Base-by-base conservation (phyloP, 53 echinoderm and acorn worm species). In the Echinometra lucunter region DNA sequence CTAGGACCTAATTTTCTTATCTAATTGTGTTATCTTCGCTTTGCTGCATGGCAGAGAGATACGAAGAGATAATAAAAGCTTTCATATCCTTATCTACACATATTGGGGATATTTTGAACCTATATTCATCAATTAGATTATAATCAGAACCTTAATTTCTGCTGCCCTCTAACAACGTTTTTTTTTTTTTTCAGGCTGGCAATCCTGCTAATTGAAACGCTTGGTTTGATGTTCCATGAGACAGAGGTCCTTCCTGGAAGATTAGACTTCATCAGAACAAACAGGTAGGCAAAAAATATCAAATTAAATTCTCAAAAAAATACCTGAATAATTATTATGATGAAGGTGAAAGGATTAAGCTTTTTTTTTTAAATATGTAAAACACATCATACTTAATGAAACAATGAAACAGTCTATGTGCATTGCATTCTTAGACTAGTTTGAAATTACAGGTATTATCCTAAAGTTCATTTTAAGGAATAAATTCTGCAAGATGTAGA, bases 141-240 rank as follows among this genome's bases (percentile, higher is more conserved):
- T n/a, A 85, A 49, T 85, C 49, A 85, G 27, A 5, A 49, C 49
- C 28, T 49, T 30, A n/a, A 18, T 85, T 85, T 28, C 28, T 49
- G 37, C 30, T 85, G 85, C 47, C 53, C 53, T 85, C 16, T 85
- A n/a, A 49, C 49, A 12, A 35, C 32, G 7, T 74, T 74, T 74
- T 25, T 37, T 69, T 91, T 23, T 10, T 91, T 8, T 69, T 91
- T 66, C 89, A 98, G 98, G 74, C 78, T 98, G 75, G 96, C 96
- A 10, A 97, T 97, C 44, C 90, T 98, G 1, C 88, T 98, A 74
- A 96, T 97, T 93, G 97, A 98, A 88, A 97, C 97, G 4, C 93
- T 98, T 15, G 96, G 97, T 53, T 42, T 97, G 94, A 97, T 98
- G 98, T 95, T 98, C 58, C 95, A 97, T 49, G 98, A 97, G 74